These are phyloP conservation scores for Drosophila subsilvestris DNA, from an alignment of 2,888 invertebrate species.

Conservation along the genomic window DNA sequence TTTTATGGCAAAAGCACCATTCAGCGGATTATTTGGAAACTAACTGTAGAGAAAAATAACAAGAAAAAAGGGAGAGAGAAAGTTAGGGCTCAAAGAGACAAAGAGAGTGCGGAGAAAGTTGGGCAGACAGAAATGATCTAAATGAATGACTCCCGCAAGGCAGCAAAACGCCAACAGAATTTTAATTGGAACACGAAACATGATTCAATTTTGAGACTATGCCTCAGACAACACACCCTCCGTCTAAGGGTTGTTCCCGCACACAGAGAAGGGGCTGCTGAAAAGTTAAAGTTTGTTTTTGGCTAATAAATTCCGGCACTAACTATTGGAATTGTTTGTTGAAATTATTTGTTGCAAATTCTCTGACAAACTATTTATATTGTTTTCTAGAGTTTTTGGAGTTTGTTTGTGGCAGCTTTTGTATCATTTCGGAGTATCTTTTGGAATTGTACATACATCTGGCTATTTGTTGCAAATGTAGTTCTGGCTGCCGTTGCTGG, in stretches of 20 bases:
- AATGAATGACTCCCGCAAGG: constrained; percentile 39
- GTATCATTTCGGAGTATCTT: not conserved
- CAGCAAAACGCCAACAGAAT: constrained; percentile 55
- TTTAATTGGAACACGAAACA: constrained; percentile 50
- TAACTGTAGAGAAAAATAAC: not conserved
- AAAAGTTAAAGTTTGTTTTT: constrained; percentile 22
- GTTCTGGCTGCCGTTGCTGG: constrained; percentile 4
- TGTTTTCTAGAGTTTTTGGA: constrained; percentile 22
- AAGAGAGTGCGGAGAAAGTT: not conserved
- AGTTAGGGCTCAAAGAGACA: not conserved
- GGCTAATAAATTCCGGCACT: constrained; percentile 40
- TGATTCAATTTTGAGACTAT: constrained; percentile 37
- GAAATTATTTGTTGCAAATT: constrained; percentile 16
- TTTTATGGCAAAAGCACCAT: constrained; percentile 38
- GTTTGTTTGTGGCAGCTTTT: not conserved
- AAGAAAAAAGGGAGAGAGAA: not conserved
- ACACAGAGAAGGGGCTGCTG: not conserved
- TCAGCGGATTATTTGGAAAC: constrained; percentile 17
- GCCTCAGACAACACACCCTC: not conserved
- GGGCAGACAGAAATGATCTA: constrained; percentile 39
- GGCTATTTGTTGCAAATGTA: not conserved
- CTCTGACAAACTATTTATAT: constrained; percentile 46
- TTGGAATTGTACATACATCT: not conserved
- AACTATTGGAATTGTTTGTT: constrained; percentile 7
- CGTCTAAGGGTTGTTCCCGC: constrained; percentile 5